Conservation (phyloP, 2,797 vertebrate species). For the Acestrorhynchus altus region DNA sequence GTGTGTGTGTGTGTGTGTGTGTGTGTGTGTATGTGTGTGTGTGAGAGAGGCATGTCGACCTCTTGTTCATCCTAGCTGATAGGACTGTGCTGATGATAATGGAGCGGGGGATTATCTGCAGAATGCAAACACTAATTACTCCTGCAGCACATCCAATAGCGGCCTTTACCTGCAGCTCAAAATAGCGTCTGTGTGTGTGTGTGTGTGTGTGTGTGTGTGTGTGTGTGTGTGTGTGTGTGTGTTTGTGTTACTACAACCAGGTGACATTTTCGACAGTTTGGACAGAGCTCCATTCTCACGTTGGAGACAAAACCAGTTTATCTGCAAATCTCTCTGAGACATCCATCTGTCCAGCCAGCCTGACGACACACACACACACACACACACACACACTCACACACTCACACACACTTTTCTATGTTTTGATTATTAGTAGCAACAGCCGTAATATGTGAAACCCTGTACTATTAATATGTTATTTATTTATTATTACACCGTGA, state of each 20-base stretch:
- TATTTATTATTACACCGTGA: no score
- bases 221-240: neutral
- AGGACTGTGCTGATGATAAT: slow-evolving; percentile 46
- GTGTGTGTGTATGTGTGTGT: slow-evolving; percentile 14
- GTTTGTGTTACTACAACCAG: slow-evolving; percentile 34
- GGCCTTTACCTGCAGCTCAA: slow-evolving; percentile 12
- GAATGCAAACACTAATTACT: slow-evolving; percentile 54
- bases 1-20: slow-evolving; percentile 11
- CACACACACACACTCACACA: no score
- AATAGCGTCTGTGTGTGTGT: slow-evolving; percentile 23
- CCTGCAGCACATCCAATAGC: slow-evolving; percentile 26
- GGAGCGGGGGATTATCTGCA: slow-evolving; percentile 42
- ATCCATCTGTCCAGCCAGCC: slow-evolving; percentile 12
- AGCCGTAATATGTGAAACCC: no score
- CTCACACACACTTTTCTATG: no score
- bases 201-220: neutral
- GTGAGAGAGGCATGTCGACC: slow-evolving; percentile 5
- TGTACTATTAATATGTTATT: no score
- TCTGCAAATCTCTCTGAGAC: slow-evolving; percentile 24
- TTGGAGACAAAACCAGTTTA: slow-evolving; percentile 14
- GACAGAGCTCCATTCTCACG: neutral
- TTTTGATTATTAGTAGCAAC: no score
- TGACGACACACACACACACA: neutral
- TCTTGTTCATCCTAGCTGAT: slow-evolving; percentile 37
- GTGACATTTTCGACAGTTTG: slow-evolving; percentile 31